A percentile compares a stretch with the other conserved stretches of the same genome.
Conservation (phyloP, 2,888 invertebrate genomes). For the Augiades crinisus region DNA sequence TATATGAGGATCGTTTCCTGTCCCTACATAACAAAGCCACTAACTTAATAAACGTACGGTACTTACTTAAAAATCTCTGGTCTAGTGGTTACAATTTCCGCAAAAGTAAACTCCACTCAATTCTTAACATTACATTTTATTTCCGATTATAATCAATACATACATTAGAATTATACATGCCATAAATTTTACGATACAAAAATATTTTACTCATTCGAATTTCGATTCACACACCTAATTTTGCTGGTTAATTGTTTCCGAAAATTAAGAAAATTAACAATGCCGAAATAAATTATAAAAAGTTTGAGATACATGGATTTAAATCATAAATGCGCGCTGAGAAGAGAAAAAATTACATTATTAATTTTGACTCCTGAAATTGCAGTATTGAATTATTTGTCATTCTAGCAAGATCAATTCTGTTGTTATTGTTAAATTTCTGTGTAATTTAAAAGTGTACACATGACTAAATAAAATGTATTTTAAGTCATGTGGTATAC, state of each 20-base stretch:
- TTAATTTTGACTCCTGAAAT: too few relatives aligned
- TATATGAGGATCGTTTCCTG: constrained; percentile 72
- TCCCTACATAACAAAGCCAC: constrained; percentile 58
- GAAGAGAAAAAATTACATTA: too few relatives aligned
- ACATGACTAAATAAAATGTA: too few relatives aligned
- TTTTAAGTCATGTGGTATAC: too few relatives aligned
- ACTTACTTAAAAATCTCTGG: constrained; percentile 55
- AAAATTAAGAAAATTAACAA: constrained; percentile 7
- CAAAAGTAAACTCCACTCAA: constrained; percentile 44
- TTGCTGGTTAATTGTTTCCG: constrained; percentile 10
- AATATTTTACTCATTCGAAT: constrained; percentile 60
- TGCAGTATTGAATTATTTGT: too few relatives aligned
- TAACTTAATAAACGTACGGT: constrained; percentile 43
- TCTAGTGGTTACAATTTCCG: constrained; percentile 26
- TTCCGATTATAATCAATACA: constrained; percentile 59
- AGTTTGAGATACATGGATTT: too few relatives aligned
- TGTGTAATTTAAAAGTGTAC: too few relatives aligned
- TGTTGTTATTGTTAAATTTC: too few relatives aligned
- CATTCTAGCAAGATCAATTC: too few relatives aligned
- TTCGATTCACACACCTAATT: constrained; percentile 19
- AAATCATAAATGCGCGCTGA: too few relatives aligned
- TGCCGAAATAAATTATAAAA: constrained; percentile 13
- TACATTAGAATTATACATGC: constrained; percentile 64
- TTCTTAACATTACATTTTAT: constrained; percentile 73
- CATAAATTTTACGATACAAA: constrained; percentile 74